Evolutionary conservation across 2,888 invertebrate genomes (phyloP), one percentile per base, ranked within the genome.

Genomic region (Coremacera marginata): DNA sequence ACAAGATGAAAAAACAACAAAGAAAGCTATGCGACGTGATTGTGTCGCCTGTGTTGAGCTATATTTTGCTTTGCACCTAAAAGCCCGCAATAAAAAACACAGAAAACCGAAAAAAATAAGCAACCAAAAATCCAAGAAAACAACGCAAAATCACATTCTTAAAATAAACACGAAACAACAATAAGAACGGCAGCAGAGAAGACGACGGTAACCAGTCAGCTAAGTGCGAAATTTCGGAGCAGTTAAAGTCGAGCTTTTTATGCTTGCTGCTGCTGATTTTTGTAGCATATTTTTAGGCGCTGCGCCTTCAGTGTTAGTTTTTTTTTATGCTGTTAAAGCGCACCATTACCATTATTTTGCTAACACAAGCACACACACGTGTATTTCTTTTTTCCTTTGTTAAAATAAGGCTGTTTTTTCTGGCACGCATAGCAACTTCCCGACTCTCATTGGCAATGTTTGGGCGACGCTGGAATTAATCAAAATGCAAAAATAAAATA

Each of bases 141-240:
- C 44, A 67, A 19, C 44, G 49, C 22, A 49, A 67, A 49, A 67
- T 49, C 44, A 37, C 31, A n/a, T n/a, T 37, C 31, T 65, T 65
- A 31, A 27, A 65, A 65, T 16, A 34, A 19, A 55, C 55, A 22
- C 55, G 9, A 5, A 55, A 44, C 44, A 44, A 44, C 44, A 44
- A 44, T 44, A 44, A 44, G 1, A 44, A 11, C 44, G 11, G 2
- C 44, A 44, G 14, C 44, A 14, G 2, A 44, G 44, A 44, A 1
- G 44, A 11, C 44, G 44, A 1, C 67, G 37, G 14, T 44, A 67
- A 67, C 8, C 19, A 37, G 37, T 8, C 14, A 65, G 22, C 44
- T 34, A 65, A 65, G 65, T 65, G 65, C 65, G 65, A 65, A 67
- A 67, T 67, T 67, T 67, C 67, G 5, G 67, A 67, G 44, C 67